Evolutionary conservation across 2,113 vertebrate genomes (phyloP).

Genomic region (Gymnorhina tibicen): DNA sequence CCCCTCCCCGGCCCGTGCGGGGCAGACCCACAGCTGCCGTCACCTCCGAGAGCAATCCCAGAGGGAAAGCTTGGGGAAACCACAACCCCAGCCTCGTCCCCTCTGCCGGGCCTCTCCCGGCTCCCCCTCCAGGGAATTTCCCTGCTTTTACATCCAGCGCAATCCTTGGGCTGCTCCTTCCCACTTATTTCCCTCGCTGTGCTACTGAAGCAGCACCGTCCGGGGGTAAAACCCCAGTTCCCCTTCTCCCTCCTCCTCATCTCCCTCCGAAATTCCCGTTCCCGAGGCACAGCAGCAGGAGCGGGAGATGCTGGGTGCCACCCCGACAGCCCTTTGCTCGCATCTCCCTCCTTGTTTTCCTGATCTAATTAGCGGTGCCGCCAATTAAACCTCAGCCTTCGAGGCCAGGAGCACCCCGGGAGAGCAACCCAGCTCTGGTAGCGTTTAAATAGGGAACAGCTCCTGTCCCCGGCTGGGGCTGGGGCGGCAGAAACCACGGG

Average conservation of each 20-base stretch:
- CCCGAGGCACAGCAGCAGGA: not conserved
- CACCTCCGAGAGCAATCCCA: not conserved
- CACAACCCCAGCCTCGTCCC: not conserved
- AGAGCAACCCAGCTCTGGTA: conserved; percentile 30
- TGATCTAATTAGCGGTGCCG: conserved; percentile 61
- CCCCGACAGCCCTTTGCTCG: not conserved
- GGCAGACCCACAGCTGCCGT: not conserved
- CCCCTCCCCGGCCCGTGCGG: not conserved
- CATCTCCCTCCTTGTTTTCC: not conserved
- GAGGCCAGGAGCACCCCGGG: conserved; percentile 35
- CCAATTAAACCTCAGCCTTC: conserved; percentile 64
- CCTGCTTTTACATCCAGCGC: not conserved
- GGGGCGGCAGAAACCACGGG: conserved; percentile 25
- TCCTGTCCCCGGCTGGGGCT: conserved; percentile 37
- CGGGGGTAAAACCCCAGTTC: not conserved
- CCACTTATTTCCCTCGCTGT: not conserved
- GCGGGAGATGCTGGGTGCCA: not conserved
- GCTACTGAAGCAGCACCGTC: not conserved
- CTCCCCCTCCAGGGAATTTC: not conserved
- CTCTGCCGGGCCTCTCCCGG: not conserved
- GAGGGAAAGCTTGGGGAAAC: not conserved
- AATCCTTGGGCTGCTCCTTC: rapidly evolving
- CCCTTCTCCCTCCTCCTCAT: not conserved
- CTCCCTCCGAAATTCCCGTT: not conserved
- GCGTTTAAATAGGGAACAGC: conserved; percentile 61